A percentile compares a stretch with the other conserved stretches of the same genome.
These are phyloP conservation scores for Manis javanica DNA, from an alignment of 2,797 vertebrate genomes.

Conservation along the genomic window DNA sequence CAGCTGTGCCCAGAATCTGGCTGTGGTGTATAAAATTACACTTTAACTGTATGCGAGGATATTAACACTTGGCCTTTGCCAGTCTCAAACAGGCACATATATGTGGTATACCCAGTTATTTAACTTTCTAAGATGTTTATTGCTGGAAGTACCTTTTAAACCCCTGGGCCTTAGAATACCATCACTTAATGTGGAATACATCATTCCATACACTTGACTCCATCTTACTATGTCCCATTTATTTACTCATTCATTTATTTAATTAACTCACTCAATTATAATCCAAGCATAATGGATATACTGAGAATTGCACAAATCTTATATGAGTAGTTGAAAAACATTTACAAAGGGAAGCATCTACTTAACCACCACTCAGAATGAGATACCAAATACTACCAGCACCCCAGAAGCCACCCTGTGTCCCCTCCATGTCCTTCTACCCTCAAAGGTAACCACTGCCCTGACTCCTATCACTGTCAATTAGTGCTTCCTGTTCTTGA, in stretches of 20 bases:
- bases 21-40: conserved; percentile 36
- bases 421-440: not conserved
- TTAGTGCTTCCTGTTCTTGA: not conserved
- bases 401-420: not conserved
- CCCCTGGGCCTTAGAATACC: not conserved
- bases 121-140: conserved; percentile 11
- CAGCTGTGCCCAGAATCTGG: conserved; percentile 25
- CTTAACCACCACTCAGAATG: not conserved
- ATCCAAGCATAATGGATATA: not conserved
- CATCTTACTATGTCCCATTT: not conserved
- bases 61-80: not conserved
- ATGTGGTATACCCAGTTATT: not conserved
- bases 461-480: not conserved
- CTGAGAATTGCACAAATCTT: not conserved
- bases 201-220: not conserved
- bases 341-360: not conserved
- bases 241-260: not conserved
- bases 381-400: not conserved
- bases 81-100: not conserved
- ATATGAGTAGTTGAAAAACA: not conserved
- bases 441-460: not conserved
- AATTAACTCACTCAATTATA: not conserved
- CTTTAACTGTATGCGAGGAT: not conserved
- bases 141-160: not conserved
- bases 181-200: not conserved